phyloP scores from a whole-genome alignment of 2,797 vertebrate species.

The Heterohyrax brucei region DNA sequence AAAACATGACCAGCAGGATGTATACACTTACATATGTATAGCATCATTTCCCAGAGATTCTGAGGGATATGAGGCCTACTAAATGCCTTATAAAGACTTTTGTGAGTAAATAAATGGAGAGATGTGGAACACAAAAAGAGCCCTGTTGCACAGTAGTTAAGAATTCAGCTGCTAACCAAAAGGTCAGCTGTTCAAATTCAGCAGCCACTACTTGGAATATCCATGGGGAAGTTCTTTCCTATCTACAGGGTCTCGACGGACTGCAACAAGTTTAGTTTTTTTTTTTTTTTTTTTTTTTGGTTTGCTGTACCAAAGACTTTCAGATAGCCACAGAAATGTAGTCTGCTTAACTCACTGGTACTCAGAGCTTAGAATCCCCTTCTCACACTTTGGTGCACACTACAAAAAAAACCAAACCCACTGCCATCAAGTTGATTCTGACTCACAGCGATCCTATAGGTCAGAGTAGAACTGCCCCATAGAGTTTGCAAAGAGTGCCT shows the following conservation, averaged over 20 bases:
- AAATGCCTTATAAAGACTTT: constrained; percentile 12
- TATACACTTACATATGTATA: background rate
- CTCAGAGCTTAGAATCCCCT: background rate
- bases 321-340: background rate
- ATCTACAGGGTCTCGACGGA: too few relatives aligned
- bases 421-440: too few relatives aligned
- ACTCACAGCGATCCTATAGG: too few relatives aligned
- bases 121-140: background rate
- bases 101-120: constrained; percentile 24
- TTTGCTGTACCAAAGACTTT: background rate
- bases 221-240: too few relatives aligned
- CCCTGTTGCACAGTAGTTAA: too few relatives aligned
- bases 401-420: background rate
- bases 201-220: too few relatives aligned
- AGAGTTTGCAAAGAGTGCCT: too few relatives aligned
- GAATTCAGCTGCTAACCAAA: too few relatives aligned
- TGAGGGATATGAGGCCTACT: background rate
- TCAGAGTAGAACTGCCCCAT: too few relatives aligned
- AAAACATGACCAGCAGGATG: background rate
- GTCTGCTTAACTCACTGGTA: background rate
- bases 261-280: too few relatives aligned
- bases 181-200: too few relatives aligned
- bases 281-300: too few relatives aligned
- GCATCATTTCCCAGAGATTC: background rate
- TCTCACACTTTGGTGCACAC: background rate